These are phyloP conservation scores for Xanthia togata DNA, from an alignment of 2,888 invertebrate species.

Conservation along the genomic window DNA sequence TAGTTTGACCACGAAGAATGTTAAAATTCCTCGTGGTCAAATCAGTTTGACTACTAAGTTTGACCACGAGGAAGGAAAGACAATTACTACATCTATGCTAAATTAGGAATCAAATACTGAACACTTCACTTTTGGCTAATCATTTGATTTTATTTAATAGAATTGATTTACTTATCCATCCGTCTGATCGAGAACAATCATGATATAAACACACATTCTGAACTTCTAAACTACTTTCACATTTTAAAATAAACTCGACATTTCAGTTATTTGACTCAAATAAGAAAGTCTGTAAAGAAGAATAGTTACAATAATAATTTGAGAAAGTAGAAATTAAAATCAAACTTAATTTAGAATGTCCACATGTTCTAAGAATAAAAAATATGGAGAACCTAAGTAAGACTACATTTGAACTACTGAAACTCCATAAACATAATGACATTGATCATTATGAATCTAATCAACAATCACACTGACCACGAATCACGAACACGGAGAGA, in stretches of 20 bases:
- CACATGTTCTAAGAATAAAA: slow-evolving; percentile 25
- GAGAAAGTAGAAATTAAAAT: slow-evolving; percentile 37
- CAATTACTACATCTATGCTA: slow-evolving; percentile 62
- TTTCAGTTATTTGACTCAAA: slow-evolving; percentile 26
- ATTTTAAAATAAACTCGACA: slow-evolving; percentile 31
- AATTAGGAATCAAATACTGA: slow-evolving; percentile 80
- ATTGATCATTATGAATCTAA: slow-evolving; percentile 4
- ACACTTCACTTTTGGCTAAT: slow-evolving; percentile 81
- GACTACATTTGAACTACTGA: slow-evolving; percentile 48
- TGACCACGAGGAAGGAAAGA: too few relatives aligned
- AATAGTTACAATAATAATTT: slow-evolving; percentile 31
- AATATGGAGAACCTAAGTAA: slow-evolving; percentile 38
- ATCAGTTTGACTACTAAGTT: too few relatives aligned
- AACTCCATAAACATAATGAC: slow-evolving; percentile 17
- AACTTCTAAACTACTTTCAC: slow-evolving; percentile 26
- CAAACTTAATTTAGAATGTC: slow-evolving; percentile 32
- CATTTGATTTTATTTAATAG: slow-evolving; percentile 71
- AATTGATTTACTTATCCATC: slow-evolving; percentile 58
- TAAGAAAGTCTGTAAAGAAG: slow-evolving; percentile 25
- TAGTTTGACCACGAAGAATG: too few relatives aligned
- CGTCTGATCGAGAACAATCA: slow-evolving; percentile 39
- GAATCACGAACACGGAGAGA: slow-evolving; percentile 53
- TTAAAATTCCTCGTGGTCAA: too few relatives aligned
- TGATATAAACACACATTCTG: slow-evolving; percentile 26
- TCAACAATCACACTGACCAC: slow-evolving; percentile 49